Evolutionary conservation across 2,888 invertebrate genomes (phyloP), one percentile per base, ranked within the genome.

Genomic region (Drosophila falleni): DNA sequence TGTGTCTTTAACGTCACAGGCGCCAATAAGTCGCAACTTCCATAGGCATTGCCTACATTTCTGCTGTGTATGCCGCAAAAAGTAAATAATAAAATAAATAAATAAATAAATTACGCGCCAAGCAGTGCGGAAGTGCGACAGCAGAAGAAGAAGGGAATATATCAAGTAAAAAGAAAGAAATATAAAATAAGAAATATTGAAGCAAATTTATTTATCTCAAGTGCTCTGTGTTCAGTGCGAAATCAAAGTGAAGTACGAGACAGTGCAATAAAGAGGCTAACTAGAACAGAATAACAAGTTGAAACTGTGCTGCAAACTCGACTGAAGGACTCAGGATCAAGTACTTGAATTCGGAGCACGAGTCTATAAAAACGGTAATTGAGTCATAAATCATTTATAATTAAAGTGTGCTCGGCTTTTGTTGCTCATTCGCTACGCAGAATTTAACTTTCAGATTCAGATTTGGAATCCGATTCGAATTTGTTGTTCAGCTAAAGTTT

Each of bases 351-450:
- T 37, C 41, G 35, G 16, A 54, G 26, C 53, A 62, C 71, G 47
- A n/a, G n/a, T 61, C 71, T 56, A 46, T 69, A 56, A 66, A 46
- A 83, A 85, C 78, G 84, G 84, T 85, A 85, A 84, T 83, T 84
- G 76, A 83, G 74, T 74, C 73, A 78, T 71, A 74, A 86, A 83
- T 83, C 72, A 76, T 80, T 60, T 63, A 67, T 74, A 83, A 81
- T 83, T 78, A 72, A 75, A 68, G 58, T 56, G 26, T 23, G 26
- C 50, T 9, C 19, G 26, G 23, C 61, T 47, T 46, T 31, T 39
- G 50, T 15, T 26, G 70, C 15, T 31, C 50, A 64, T 65, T 60
- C 51, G 47, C 42, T 23, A 62, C 44, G 61, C 54, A 46, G 51
- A 61, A 70, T 68, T 80, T 47, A 63, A 58, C 67, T 63, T 41